Conservation (phyloP, 1,140 invertebrate genomes). For the Zaprionus kolodkinae region DNA sequence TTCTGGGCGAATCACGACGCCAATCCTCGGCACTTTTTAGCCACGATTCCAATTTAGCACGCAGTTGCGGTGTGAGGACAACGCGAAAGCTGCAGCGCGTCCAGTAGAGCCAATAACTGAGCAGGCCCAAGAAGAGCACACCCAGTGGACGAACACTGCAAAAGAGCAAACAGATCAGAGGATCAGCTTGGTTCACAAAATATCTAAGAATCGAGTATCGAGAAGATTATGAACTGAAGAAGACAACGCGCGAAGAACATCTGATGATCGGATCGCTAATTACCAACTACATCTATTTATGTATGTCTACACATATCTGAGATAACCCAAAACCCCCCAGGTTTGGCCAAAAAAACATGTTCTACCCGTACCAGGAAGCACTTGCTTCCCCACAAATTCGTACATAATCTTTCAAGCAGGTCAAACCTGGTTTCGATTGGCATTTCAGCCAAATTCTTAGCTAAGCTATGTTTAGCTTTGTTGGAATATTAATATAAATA, state of each 20-base stretch:
- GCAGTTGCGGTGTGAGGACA: conserved; percentile 68
- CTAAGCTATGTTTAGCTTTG: background rate
- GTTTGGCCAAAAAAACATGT: conserved; percentile 54
- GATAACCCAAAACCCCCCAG: conserved; percentile 11
- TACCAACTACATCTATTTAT: background rate
- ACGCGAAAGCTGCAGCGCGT: conserved; percentile 74
- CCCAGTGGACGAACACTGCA: conserved; percentile 72
- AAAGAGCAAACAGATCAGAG: conserved; percentile 6
- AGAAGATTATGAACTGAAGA: conserved; percentile 35
- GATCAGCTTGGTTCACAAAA: background rate
- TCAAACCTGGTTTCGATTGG: conserved; percentile 50
- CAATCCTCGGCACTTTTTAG: conserved; percentile 48
- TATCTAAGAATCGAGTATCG: no score
- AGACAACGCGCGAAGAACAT: conserved; percentile 21
- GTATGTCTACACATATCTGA: conserved; percentile 15
- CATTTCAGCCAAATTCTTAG: background rate
- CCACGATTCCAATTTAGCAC: conserved; percentile 50
- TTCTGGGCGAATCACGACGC: conserved; percentile 59
- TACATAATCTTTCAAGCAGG: conserved; percentile 38
- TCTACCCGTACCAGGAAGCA: conserved; percentile 73
- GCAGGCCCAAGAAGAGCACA: conserved; percentile 67
- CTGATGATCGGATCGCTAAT: background rate
- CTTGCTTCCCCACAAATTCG: conserved; percentile 2
- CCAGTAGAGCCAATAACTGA: conserved; percentile 77
- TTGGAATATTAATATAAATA: background rate